phyloP scores from a whole-genome alignment of 2,888 invertebrate species.

The Baronia brevicornis region DNA sequence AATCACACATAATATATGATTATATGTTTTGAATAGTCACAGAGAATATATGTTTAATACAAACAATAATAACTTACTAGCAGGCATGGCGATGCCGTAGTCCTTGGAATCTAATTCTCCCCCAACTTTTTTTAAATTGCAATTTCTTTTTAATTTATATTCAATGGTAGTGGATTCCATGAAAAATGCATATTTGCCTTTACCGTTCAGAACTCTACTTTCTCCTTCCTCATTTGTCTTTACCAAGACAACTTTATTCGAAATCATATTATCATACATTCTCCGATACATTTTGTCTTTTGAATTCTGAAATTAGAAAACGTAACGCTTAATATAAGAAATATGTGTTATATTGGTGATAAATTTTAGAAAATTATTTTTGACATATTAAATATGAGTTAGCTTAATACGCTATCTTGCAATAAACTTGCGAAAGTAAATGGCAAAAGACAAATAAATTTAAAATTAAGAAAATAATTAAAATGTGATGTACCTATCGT shows the following conservation, averaged over 20 bases:
- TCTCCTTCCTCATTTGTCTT: constrained; percentile 89
- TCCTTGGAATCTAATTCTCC: constrained; percentile 86
- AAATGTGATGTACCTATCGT: too few species aligned
- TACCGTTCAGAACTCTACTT: constrained; percentile 78
- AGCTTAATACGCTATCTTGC: neutral
- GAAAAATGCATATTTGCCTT: constrained; percentile 88
- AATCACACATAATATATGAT: too few species aligned
- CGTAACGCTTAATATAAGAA: neutral
- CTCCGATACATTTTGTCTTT: constrained; percentile 89
- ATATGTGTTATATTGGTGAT: too few species aligned
- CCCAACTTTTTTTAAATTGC: constrained; percentile 87
- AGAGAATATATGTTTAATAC: neutral
- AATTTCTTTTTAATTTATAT: constrained; percentile 88
- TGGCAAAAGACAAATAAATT: too few species aligned
- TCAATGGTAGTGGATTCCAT: constrained; percentile 97
- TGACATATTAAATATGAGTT: constrained; percentile 1
- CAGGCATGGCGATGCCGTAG: constrained; percentile 91
- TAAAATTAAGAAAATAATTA: too few species aligned
- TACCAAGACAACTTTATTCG: constrained; percentile 85
- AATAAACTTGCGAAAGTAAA: too few species aligned
- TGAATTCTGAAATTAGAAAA: constrained; percentile 66
- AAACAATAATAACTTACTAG: constrained; percentile 73
- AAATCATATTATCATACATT: constrained; percentile 93
- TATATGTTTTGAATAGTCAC: neutral
- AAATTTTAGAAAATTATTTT: constrained; percentile 1